Base-by-base conservation (phyloP, 2,797 vertebrate species). In the Alcedo quadribrachys region DNA sequence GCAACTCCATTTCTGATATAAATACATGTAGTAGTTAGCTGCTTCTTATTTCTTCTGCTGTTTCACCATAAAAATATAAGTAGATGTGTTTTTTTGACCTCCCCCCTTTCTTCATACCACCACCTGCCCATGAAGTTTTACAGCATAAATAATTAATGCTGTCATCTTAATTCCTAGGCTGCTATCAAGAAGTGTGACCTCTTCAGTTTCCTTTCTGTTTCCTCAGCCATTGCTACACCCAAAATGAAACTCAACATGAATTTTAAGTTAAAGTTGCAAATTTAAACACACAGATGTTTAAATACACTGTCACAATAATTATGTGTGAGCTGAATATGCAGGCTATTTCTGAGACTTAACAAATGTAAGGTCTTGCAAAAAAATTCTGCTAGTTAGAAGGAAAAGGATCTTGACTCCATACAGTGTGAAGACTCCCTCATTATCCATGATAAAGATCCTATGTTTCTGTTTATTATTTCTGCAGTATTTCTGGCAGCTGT, bases 121-220 rank as follows among this genome's bases (percentile, higher is more conserved):
- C 68, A 81, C 89, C 87, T 93, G 87, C 78, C 90, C 90, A 78
- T 80, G 70, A 96, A 21, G 5, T 85, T 91, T 81, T 86, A 77
- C 61, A 84, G 33, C 7, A 4, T 92, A 91, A 94, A 96, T 93
- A 92, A 95, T 91, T 86, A 95, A 95, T 80, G 50, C 5, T 91
- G 65, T 81, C 83, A 71, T 91, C 74, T 85, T 91, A 91, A 94
- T 96, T 94, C 91, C 83, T 88, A 86, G 57, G 68, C 83, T 86
- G 65, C 61, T 88, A 90, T 43, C 20, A 74, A 92, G 78, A 90
- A 92, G 57, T 0, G 0, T 73, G 65, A 65, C 61, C 43, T 91
- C 86, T 91, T 90, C 71, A 42, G 50, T 74, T 91, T 91, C 27
- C 21, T 77, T 91, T 90, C 81, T 74, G 25, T 80, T 96, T 88